Percentiles rank a stretch among this genome's conserved stretches.
Evolutionary conservation across 2,113 vertebrate genomes (phyloP).

Genomic region (Vombatus ursinus): DNA sequence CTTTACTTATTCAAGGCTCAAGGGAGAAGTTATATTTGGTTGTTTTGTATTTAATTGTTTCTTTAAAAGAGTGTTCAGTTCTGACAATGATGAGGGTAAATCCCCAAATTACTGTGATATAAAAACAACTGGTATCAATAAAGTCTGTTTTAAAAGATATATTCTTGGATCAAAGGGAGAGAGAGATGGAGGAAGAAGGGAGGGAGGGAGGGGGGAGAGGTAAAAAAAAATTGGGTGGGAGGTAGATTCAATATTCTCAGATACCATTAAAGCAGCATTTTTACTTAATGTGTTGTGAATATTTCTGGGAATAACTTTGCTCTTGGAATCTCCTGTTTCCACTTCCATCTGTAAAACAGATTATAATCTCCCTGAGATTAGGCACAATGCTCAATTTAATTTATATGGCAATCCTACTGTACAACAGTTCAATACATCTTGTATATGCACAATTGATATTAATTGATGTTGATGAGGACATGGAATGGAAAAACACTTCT

Average conservation of each 20-base stretch:
- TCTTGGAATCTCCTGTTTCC: not conserved
- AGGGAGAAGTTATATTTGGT: no score
- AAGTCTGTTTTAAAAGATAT: not conserved
- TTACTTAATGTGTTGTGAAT: not conserved
- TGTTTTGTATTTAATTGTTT: not conserved
- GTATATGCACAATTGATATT: not conserved
- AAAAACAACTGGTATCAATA: not conserved
- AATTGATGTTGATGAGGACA: not conserved
- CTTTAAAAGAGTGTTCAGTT: not conserved
- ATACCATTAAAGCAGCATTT: not conserved
- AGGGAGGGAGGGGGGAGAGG: not conserved
- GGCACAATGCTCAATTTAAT: not conserved
- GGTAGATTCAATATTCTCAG: not conserved
- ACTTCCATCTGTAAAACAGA: not conserved
- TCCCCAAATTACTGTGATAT: not conserved
- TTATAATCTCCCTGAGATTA: not conserved
- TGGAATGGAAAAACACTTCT: no score
- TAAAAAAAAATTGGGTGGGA: not conserved
- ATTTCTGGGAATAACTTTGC: not conserved
- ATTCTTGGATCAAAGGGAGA: not conserved
- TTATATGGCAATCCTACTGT: not conserved
- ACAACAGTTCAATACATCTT: not conserved
- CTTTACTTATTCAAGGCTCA: no score
- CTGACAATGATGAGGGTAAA: not conserved
- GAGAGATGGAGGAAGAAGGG: not conserved